Base-by-base conservation (phyloP, 2,888 invertebrate genomes). In the Apotomis turbidana region DNA sequence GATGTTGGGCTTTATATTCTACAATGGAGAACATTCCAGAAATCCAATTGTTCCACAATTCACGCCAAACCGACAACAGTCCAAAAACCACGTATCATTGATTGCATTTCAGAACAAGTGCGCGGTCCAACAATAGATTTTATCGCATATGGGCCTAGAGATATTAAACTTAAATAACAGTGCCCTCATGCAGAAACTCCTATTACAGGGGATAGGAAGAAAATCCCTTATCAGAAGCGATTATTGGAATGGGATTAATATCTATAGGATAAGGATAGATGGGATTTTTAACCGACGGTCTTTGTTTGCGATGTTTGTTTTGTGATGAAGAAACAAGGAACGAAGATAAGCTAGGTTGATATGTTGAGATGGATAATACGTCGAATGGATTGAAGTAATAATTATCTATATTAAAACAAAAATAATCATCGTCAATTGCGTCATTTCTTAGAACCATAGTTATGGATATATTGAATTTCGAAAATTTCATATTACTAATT, bases 191-290 rank as follows among this genome's bases (percentile, higher is more conserved):
- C 89, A 88, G 89, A 91, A 91, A 89, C 87, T 88, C 87, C 90
- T 84, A 91, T 93, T 93, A 91, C 87, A 78, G 82, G 74, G 86
- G 87, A 88, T 88, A 84, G 87, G 86, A 87, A 87, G 89, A 87
- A 91, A 91, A 91, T 91, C 90, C 89, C 88, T 90, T 89, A 91
- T 91, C 91, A 88, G 80, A 85, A 88, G 85, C 88, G 88, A 87
- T 88, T 87, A 89, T 88, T 87, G 87, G 81, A 81, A 76, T 77
- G 78, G 84, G 87, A 90, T 91, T 91, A 91, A 90, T 90, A 90
- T 89, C 88, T 86, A 85, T 82, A 85, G 83, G 83, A 80, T 74
- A 67, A 77, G 70, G 77, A 76, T 76, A 82, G 85, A 87, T 85
- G 85, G 83, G 85, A 86, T 88, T 90, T 88, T 87, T 81, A 77